Base-by-base conservation (phyloP, 2,113 vertebrate species). In the Castor canadensis region DNA sequence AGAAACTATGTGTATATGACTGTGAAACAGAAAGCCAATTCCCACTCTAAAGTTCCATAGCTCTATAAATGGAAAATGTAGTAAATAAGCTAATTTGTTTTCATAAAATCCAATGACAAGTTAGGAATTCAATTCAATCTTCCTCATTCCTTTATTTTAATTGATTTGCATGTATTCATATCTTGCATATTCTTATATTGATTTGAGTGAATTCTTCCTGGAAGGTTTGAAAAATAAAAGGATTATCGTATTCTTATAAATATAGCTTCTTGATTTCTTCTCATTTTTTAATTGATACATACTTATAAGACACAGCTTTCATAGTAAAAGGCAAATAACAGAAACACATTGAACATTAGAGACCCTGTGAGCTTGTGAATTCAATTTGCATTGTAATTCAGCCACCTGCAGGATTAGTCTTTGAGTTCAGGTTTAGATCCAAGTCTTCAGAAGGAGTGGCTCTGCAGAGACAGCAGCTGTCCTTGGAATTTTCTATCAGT, bases 51-150 rank as follows among this genome's bases (percentile, higher is more conserved):
- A 69, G 47, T 71, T 81, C 35, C n/a, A 52, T 35, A 47, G n/a
- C 10, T 77, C 43, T 79, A 13, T 72, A 43, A 91, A 84, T 71
- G 43, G 60, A 56, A 87, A 84, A 77, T 38, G 8, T 40, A 56
- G 43, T 58, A 64, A 54, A 69, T 93, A 56, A 69, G n/a, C 79
- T 87, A 26, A 82, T 91, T 94, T 90, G 43, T 32, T 79, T 94
- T 49, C 22, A 67, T 87, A 72, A 81, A 93, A 77, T 40, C 47
- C 95, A 81, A 28, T 67, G 40, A n/a, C 12, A 77, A 43, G 32
- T 67, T 79, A 56, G 28, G 91, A 96, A 90, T 47, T n/a, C 30
- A 94, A 56, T 30, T 22, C 16, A 56, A 12, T 38, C 30, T 85
- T 85, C 24, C 22, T 12, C 10, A 32, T 83, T 67, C 9, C 16